Evolutionary conservation across 2,113 vertebrate genomes (phyloP), one percentile per base, ranked within the genome.

Genomic region (Trochalopteron elliotii): DNA sequence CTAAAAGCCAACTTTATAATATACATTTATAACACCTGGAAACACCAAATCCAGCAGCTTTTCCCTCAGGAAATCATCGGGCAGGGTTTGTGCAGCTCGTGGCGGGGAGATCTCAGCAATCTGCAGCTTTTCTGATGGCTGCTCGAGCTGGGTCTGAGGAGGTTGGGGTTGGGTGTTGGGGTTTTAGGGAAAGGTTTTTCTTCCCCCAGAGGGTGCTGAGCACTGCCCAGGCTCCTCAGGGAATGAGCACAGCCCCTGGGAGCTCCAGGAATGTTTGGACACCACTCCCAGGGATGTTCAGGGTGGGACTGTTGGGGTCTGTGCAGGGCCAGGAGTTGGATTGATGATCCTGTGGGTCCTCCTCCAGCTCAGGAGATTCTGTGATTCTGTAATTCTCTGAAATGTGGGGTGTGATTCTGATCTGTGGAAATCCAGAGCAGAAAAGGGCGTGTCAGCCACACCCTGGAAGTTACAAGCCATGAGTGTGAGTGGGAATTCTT

Each of bases 1-100:
- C 10, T 9, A 39, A 39, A 39, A 39, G 37, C 37, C 37, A 39
- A 39, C 37, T 39, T 39, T 39, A 39, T 39, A 39, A 39, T 39
- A 39, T 10, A 39, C 37, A 39, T 39, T 39, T 39, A 39, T 39
- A 39, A 10, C 37, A 39, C 27, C 5, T 5, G 1, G 4, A 0
- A 17, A 10, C 15, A 9, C 45, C 25, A 0, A 6, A 21, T 1
- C 27, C 23, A 7, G 44, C 10, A 10, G 42, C 21, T 76, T 33
- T 19, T 12, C 19, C 59, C 30, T 11, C n/a, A 4, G 31, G n/a
- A 67, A 25, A 40, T 8, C 19, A 0, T 5, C 2, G 0, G 3
- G 25, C 13, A 33, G 59, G 45, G 1, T 12, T 53, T 4, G 49
- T 4, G 47, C 24, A 8, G 61, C 8, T 7, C 11, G 0, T 2